Base-by-base conservation (phyloP, 2,888 invertebrate species). In the Thymelicus lineola region DNA sequence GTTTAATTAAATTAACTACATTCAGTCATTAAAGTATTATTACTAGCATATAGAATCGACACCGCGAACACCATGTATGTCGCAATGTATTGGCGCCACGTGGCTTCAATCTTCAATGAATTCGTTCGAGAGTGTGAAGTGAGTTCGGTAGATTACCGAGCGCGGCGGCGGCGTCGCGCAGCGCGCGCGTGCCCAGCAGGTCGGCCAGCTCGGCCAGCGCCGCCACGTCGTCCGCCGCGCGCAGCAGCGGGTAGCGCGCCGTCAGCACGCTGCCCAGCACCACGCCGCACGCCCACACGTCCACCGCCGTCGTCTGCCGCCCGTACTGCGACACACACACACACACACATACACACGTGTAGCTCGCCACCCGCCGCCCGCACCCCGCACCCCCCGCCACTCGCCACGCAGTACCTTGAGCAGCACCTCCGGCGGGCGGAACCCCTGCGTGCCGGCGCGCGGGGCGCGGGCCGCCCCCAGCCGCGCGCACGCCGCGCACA, bases 221-320 rank as follows among this genome's bases (percentile, higher is more conserved):
- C 46, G 96, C 94, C 72, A 82, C 83, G 87, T 92, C 92, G 87
- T 97, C 97, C 45, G 96, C 95, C 28, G 97, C 97, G 79, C 96
- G 96, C 86, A 98, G 97, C 87, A 98, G 97, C 65, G 97, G 97
- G 91, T 97, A 97, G 12, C 97, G 96, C 55, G 96, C 96, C 77
- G 96, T 96, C 48, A 98, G 93, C 75, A 97, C 85, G 77, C 86
- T 86, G 60, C 82, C 91, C 82, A 98, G 95, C 77, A 98, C 97
- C 63, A 98, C 96, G 71, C 98, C 98, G 57, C 96, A 95, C 62
- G 98, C 97, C 98, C 98, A 98, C 79, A 97, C 94, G 90, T 98
- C 98, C 75, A 98, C 97, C 73, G 97, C 97, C 79, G 97, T 96
- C 45, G 96, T 96, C 92, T 98, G 98, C 72, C 95, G 92, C n/a